phyloP scores from a whole-genome alignment of 2,888 invertebrate genomes.

The Erebia ligea region DNA sequence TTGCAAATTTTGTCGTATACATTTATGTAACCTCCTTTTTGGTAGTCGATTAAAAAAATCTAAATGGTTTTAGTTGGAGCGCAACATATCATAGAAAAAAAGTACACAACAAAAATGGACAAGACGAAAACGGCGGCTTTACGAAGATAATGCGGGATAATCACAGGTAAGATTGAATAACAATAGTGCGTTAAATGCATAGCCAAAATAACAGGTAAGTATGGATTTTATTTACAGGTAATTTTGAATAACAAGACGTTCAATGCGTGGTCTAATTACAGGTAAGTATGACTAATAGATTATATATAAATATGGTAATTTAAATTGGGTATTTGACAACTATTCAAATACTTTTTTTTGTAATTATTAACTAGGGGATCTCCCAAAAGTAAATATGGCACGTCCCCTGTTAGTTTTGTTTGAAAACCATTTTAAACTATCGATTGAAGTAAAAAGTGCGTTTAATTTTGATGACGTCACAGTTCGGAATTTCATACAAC shows the following conservation, averaged over 20 bases:
- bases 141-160: slow-evolving; percentile 57
- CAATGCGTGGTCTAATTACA: slow-evolving; percentile 27
- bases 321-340: no score
- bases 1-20: no score
- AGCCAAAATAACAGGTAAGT: no score
- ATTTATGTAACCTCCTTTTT: not conserved
- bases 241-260: not conserved
- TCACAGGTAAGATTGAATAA: slow-evolving; percentile 54
- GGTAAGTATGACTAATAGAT: slow-evolving; percentile 46
- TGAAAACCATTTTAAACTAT: no score
- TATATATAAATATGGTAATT: not conserved
- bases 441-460: no score
- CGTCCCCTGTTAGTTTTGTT: no score
- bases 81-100: slow-evolving; percentile 77
- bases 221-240: not conserved
- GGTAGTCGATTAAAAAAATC: not conserved
- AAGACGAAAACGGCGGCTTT: slow-evolving; percentile 51
- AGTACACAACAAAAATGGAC: slow-evolving; percentile 59
- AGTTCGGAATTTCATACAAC: no score
- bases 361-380: no score
- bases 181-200: no score
- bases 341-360: no score
- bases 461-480: no score
- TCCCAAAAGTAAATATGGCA: no score
- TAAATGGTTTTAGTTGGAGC: slow-evolving; percentile 65